Conservation (phyloP, 2,888 invertebrate genomes). For the Eucera pruinosa region DNA sequence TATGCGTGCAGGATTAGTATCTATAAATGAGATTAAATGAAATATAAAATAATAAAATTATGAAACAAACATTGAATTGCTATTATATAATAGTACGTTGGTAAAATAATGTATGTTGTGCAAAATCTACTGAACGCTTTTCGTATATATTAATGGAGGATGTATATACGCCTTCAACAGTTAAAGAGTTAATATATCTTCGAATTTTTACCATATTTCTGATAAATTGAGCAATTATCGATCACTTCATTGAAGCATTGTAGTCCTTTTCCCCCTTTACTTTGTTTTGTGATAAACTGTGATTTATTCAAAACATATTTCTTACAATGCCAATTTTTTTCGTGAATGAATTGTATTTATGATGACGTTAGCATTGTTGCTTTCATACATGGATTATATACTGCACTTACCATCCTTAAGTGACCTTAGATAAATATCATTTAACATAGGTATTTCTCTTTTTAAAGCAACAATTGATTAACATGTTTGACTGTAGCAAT, state of each 20-base stretch:
- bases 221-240: constrained; percentile 6
- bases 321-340: constrained; percentile 7
- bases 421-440: constrained; percentile 33
- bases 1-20: too few species aligned
- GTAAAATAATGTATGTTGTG: too few species aligned
- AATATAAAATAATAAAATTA: too few species aligned
- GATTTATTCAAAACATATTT: constrained; percentile 19
- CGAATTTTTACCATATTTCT: constrained; percentile 19
- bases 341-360: constrained; percentile 22
- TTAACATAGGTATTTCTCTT: constrained; percentile 24
- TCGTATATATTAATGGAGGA: too few species aligned
- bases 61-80: too few species aligned
- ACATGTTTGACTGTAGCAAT: constrained; percentile 31
- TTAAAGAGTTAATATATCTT: constrained; percentile 8
- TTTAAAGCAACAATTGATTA: constrained; percentile 22
- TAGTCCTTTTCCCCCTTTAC: not conserved
- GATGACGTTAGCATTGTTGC: constrained; percentile 28
- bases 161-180: too few species aligned
- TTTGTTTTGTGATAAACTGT: constrained; percentile 19
- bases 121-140: too few species aligned
- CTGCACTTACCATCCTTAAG: constrained; percentile 17
- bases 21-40: too few species aligned
- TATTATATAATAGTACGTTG: too few species aligned
- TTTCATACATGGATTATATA: constrained; percentile 25
- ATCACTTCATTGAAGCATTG: not conserved